Percentiles rank a stretch among this genome's conserved stretches.
These are phyloP conservation scores for Apotomis capreana DNA, from an alignment of 2,888 invertebrate genomes.

Conservation along the genomic window DNA sequence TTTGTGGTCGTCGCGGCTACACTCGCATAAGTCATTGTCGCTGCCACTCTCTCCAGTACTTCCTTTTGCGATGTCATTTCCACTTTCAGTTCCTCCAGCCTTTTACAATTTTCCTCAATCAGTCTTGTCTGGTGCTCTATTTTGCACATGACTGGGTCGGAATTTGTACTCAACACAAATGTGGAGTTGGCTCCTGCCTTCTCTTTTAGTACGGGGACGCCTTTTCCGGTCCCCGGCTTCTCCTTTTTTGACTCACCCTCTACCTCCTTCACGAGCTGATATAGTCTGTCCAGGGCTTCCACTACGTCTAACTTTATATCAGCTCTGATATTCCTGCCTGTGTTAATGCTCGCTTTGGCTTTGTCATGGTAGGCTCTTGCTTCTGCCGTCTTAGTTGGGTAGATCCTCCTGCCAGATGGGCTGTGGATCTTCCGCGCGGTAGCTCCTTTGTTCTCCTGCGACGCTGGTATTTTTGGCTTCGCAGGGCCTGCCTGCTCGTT, in stretches of 20 bases:
- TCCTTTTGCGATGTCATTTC: neutral
- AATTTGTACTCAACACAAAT: no score
- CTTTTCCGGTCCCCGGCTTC: neutral
- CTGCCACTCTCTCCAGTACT: neutral
- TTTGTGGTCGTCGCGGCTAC: neutral
- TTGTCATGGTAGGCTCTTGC: conserved; percentile 25
- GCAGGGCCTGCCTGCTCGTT: no score
- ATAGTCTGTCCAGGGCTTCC: conserved; percentile 20
- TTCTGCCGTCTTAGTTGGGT: conserved; percentile 3
- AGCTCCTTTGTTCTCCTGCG: no score
- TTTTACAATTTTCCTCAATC: no score
- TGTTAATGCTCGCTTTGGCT: conserved; percentile 8
- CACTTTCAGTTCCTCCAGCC: no score
- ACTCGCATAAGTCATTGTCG: no score
- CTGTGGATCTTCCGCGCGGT: no score
- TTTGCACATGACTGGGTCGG: no score
- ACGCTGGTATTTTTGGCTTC: no score
- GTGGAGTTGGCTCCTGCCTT: neutral
- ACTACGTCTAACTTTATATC: conserved; percentile 22
- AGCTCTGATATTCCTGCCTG: conserved; percentile 11
- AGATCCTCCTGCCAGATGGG: no score
- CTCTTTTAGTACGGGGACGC: no score
- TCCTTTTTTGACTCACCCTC: neutral
- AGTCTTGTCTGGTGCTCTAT: no score
- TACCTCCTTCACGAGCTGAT: conserved; percentile 35